Base-by-base conservation (phyloP, 2,113 vertebrate species). In the Mellivora capensis region DNA sequence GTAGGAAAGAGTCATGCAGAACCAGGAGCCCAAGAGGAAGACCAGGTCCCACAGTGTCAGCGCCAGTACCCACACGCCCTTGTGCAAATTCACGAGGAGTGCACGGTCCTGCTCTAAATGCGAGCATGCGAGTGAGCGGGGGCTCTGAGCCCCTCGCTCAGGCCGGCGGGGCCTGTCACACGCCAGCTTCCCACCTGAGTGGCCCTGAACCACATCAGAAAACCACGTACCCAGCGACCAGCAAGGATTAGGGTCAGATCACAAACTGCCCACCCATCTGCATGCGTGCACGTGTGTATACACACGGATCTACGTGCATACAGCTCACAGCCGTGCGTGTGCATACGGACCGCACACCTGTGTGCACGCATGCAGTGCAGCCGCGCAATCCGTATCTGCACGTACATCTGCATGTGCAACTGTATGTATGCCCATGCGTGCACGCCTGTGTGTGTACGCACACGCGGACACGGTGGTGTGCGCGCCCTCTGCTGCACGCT, bases 381-480 rank as follows among this genome's bases (percentile, higher is more conserved):
- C 11, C 11, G 47, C 11, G 11, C 47, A 42, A 42, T 42, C 42
- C 6, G 42, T 42, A 42, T 42, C 6, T 42, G 42, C 42, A 42
- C 42, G 42, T 42, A 6, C 6, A 42, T 42, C 42, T 42, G 42
- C n/a, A n/a, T n/a, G n/a, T n/a, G n/a, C n/a, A n/a, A n/a, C n/a
- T n/a, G n/a, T n/a, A n/a, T n/a, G n/a, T n/a, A n/a, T n/a, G n/a
- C n/a, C n/a, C n/a, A n/a, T n/a, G n/a, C 25, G 23, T 34, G 25
- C 18, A 15, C 17, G 23, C 7, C 12, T 59, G 57, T 59, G 13
- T 15, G 21, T 15, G 15, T 6, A 21, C 9, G 8, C 47, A 7
- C 3, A 1, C 0, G 12, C 34, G 17, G 2, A 31, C 62, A 20
- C 1, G 11, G 61, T 61, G 39, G 18, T 18, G 18, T 15, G 34